A percentile compares a stretch with the other conserved stretches of the same genome.
Evolutionary conservation across 2,113 vertebrate genomes (phyloP).

Genomic region (Oryzias woworae): DNA sequence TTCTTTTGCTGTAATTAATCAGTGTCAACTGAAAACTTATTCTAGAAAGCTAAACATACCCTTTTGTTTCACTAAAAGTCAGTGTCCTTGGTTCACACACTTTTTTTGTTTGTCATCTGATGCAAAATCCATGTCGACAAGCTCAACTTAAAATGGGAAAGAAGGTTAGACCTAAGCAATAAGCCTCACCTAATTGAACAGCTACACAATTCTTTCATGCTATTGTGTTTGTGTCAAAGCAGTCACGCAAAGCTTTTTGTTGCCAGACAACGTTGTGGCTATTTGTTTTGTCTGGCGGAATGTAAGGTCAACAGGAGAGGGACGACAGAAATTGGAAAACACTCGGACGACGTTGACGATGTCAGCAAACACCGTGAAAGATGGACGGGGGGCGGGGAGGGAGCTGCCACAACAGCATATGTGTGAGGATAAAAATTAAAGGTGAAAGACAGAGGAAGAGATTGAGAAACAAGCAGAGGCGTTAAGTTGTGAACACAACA

Average conservation of each 20-base stretch:
- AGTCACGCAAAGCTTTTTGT: slow-evolving; percentile 57
- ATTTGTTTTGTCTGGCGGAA: slow-evolving; percentile 76
- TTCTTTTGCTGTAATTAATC: slow-evolving; percentile 13
- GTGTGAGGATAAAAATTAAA: slow-evolving; percentile 46
- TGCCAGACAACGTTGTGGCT: slow-evolving; percentile 68
- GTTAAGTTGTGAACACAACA: slow-evolving; percentile 38
- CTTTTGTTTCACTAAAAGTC: slow-evolving; percentile 40
- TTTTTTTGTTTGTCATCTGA: slow-evolving; percentile 40
- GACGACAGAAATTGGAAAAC: slow-evolving; percentile 71
- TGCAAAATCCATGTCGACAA: slow-evolving; percentile 21
- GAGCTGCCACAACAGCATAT: slow-evolving; percentile 28
- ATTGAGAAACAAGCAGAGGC: slow-evolving; percentile 42
- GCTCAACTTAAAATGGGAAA: slow-evolving; percentile 28
- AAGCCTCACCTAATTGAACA: slow-evolving; percentile 74
- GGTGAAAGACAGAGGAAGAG: slow-evolving; percentile 40
- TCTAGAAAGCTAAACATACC: slow-evolving; percentile 21
- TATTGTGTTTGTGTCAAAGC: slow-evolving; percentile 64
- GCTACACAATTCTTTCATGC: slow-evolving; percentile 63
- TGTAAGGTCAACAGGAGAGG: slow-evolving; percentile 69
- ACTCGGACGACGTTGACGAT: slow-evolving; percentile 38
- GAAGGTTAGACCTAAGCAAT: slow-evolving; percentile 48
- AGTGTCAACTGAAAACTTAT: slow-evolving; percentile 5
- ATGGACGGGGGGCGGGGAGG: slow-evolving; percentile 28
- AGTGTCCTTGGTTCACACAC: slow-evolving; percentile 38
- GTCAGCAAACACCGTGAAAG: slow-evolving; percentile 50